These are phyloP conservation scores for Agonopterix arenella DNA, from an alignment of 2,888 invertebrate genomes.

Conservation along the genomic window DNA sequence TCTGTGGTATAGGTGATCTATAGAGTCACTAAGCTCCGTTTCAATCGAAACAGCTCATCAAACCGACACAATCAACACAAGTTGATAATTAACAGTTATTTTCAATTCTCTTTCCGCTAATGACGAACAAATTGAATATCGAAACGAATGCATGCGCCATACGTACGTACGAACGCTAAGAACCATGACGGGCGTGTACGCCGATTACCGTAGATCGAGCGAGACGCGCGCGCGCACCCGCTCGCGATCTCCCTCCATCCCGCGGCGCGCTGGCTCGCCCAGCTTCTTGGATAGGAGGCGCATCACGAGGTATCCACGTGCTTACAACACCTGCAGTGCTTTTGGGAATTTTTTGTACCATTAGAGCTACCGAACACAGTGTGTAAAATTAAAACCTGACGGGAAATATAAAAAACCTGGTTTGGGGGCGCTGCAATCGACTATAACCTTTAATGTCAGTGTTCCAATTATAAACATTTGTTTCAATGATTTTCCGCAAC, in stretches of 20 bases:
- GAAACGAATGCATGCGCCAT: conserved; percentile 16
- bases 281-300: conserved; percentile 95
- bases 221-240: conserved; percentile 48
- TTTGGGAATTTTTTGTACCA: no score
- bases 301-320: conserved; percentile 90
- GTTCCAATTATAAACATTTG: no score
- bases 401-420: no score
- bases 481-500: no score
- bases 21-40: no score
- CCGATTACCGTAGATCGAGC: conserved; percentile 71
- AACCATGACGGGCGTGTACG: conserved; percentile 74
- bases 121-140: conserved; percentile 12
- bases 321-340: no score
- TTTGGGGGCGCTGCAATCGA: no score
- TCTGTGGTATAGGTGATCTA: no score
- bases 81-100: conserved; percentile 15
- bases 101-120: conserved; percentile 21
- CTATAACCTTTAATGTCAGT: no score
- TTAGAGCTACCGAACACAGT: no score
- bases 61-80: background rate
- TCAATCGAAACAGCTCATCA: conserved; percentile 4
- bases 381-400: no score
- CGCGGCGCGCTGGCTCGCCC: conserved; percentile 94
- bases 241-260: conserved; percentile 92
- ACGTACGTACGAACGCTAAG: conserved; percentile 31